Evolutionary conservation across 2,888 invertebrate genomes (phyloP).

Genomic region (Sabatieria punctata): DNA sequence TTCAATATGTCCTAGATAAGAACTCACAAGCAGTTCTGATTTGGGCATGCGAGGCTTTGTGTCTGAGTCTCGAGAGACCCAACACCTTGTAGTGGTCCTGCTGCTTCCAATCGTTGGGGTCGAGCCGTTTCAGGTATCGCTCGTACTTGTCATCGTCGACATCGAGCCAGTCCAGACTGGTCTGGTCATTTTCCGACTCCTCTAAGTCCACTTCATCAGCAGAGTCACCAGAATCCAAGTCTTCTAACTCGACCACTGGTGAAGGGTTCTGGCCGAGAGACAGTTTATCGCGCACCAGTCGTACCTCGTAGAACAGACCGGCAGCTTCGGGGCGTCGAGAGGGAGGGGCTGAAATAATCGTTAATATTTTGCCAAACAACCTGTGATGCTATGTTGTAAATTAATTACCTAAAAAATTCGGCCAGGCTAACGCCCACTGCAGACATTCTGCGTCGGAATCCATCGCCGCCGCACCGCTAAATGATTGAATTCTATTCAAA

Average conservation of each 20-base stretch:
- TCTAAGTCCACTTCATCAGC: constrained; percentile 10
- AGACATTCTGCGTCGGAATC: no score
- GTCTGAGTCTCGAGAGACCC: constrained; percentile 63
- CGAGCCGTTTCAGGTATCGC: constrained; percentile 21
- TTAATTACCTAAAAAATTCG: no score
- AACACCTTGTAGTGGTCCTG: constrained; percentile 94
- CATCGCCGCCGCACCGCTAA: no score
- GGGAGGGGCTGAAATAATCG: no score
- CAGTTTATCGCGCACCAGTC: constrained; percentile 16
- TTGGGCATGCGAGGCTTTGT: constrained; percentile 72
- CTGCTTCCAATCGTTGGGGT: constrained; percentile 39
- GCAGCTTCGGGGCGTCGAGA: no score
- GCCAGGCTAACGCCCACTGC: no score
- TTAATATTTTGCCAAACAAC: no score
- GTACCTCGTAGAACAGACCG: constrained; percentile 21
- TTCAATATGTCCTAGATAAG: no score
- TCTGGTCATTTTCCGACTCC: no score
- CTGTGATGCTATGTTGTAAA: no score
- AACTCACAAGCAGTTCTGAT: constrained; percentile 77
- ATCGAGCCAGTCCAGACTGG: constrained; percentile 19
- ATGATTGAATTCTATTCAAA: no score
- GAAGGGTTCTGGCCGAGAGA: neutral
- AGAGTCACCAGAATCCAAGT: constrained; percentile 6
- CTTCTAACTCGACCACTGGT: neutral
- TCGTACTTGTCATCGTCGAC: constrained; percentile 23